Evolutionary conservation across 2,888 invertebrate species (phyloP).

Genomic region (Altica lythri): DNA sequence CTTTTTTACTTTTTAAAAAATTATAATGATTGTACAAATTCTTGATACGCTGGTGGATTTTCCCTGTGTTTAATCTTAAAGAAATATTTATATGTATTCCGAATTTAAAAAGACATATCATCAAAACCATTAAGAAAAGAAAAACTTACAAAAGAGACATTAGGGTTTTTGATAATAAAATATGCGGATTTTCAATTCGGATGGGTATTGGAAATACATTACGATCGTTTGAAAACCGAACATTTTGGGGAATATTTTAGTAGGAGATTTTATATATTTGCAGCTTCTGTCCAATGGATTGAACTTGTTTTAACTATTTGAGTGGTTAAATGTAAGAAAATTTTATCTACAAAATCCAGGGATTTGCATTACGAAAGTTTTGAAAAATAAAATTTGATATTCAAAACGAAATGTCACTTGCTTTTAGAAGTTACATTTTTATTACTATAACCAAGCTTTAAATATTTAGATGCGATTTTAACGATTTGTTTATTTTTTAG

Average conservation of each 20-base stretch:
- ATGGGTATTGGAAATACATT: slow-evolving; percentile 25
- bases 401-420: no score
- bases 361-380: no score
- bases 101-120: slow-evolving; percentile 55
- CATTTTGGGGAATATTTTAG: slow-evolving; percentile 7
- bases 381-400: no score
- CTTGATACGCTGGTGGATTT: slow-evolving; percentile 18
- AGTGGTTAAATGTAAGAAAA: no score
- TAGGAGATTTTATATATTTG: neutral
- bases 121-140: slow-evolving; percentile 32
- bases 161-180: slow-evolving; percentile 23
- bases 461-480: no score
- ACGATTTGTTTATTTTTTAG: no score
- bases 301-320: slow-evolving; percentile 1
- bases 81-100: slow-evolving; percentile 37
- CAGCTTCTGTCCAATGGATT: neutral
- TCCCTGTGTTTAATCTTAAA: slow-evolving; percentile 15
- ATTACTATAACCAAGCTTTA: no score
- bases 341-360: no score
- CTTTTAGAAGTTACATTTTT: no score
- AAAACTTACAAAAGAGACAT: slow-evolving; percentile 13
- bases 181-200: slow-evolving; percentile 19
- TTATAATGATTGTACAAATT: neutral
- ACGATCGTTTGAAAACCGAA: slow-evolving; percentile 17
- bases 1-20: neutral